Base-by-base conservation (phyloP, 2,888 invertebrate species). In the Eurytoma adleriae region DNA sequence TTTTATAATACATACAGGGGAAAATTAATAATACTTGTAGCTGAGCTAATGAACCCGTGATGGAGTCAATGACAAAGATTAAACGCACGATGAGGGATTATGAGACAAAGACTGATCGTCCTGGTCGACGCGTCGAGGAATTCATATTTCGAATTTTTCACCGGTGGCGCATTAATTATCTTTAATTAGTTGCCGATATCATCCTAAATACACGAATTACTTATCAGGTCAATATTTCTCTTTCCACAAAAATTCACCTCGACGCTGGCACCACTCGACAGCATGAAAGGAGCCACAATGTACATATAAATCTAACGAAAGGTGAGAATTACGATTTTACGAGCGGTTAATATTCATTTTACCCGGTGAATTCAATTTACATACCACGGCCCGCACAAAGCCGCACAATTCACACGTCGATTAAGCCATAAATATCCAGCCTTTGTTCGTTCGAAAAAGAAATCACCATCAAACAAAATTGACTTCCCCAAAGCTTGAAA, bases 41-140 rank as follows among this genome's bases (percentile, higher is more conserved):
- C 40, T 64, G 62, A 70, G 40, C 77, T 40, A 62, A 27, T 24
- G 69, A 69, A 18, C 40, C 64, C 12, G n/a, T 18, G 64, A 14
- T 64, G 54, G 62, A 18, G 57, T 27, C 50, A 57, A 56, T 52
- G 71, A 71, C 48, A 71, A 66, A 71, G 78, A 71, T 71, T 20
- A 66, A 66, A 64, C n/a, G 18, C 48, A 40, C 66, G 77, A 57
- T 59, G 56, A 66, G 56, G 48, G 27, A 71, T 70, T 48, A 59
- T 52, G 54, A 64, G 66, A 71, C 64, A 20, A 66, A 48, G 78
- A 78, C 57, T 71, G 70, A 71, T 71, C 16, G 66, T 57, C 48
- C 56, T 3, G 52, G 24, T 40, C 24, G 27, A 10, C 18, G 2
- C 7, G 40, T 16, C 7, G 64, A 64, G 18, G 48, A 64, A 64